Percentiles rank a stretch among this genome's conserved stretches.
Evolutionary conservation across 2,797 vertebrate genomes (phyloP).

Genomic region (Sebastes diploproa): DNA sequence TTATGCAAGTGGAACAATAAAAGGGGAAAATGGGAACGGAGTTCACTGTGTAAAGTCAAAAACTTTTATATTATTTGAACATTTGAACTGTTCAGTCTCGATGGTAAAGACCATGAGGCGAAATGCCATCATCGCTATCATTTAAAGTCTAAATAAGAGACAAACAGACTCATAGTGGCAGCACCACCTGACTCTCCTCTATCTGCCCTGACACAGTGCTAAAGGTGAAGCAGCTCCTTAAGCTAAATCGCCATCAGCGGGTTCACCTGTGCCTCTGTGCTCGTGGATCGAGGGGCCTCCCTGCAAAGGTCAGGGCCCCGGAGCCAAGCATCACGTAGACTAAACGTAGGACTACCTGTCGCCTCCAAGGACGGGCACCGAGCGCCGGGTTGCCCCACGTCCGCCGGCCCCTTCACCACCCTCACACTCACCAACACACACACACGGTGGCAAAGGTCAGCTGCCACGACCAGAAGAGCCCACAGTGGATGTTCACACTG

Average conservation of each 20-base stretch:
- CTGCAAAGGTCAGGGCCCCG: conserved; percentile 62
- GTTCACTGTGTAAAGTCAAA: not conserved
- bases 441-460: conserved; percentile 62
- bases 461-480: conserved; percentile 36
- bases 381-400: not conserved
- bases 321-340: not conserved
- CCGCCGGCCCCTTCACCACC: conserved; percentile 10
- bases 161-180: conserved; percentile 21
- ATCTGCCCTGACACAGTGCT: conserved; percentile 23
- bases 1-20: not conserved
- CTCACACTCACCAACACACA: conserved; percentile 20
- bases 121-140: not conserved
- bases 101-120: not conserved
- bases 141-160: not conserved
- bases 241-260: conserved; percentile 33
- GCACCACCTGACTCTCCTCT: not conserved
- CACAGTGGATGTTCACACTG: not conserved
- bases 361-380: not conserved
- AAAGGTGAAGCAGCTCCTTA: conserved; percentile 71
- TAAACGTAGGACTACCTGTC: conserved; percentile 35
- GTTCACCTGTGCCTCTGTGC: conserved; percentile 38
- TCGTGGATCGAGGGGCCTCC: not conserved
- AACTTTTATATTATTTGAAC: not conserved
- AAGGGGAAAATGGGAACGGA: not conserved
- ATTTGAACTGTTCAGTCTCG: not conserved